These are phyloP conservation scores for Helarctos malayanus DNA, from an alignment of 2,797 vertebrate species.

Conservation along the genomic window DNA sequence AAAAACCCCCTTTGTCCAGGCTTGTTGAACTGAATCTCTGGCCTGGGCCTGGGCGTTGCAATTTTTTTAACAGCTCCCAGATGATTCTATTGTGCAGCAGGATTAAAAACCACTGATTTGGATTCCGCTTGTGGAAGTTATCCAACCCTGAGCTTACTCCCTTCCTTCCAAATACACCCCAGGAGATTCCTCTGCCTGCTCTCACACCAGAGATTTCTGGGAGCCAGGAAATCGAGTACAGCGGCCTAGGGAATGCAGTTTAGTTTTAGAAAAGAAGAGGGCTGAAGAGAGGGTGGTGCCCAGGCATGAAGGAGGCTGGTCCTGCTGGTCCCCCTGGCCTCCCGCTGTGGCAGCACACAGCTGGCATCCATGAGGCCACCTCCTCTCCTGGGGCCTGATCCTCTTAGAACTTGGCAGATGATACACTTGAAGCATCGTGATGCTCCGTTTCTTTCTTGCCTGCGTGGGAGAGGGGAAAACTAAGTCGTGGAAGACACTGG, in stretches of 20 bases:
- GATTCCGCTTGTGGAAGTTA: slow-evolving; percentile 62
- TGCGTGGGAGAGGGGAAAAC: neutral
- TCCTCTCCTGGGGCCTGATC: neutral
- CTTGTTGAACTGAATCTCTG: neutral
- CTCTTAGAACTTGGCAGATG: neutral
- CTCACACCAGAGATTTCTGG: slow-evolving; percentile 75
- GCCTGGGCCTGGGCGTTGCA: neutral
- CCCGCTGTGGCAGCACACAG: neutral
- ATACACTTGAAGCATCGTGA: neutral
- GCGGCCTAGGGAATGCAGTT: neutral
- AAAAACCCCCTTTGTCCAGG: slow-evolving; percentile 10
- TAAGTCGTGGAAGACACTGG: neutral
- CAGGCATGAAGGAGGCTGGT: neutral
- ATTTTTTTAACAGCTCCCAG: slow-evolving; percentile 71
- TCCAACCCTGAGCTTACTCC: slow-evolving; percentile 72
- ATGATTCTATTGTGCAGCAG: slow-evolving; percentile 62
- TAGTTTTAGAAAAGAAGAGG: slow-evolving; percentile 21
- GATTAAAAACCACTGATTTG: slow-evolving; percentile 51
- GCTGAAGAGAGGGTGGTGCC: neutral
- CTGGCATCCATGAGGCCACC: neutral
- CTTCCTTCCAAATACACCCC: slow-evolving; percentile 79
- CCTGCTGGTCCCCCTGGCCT: neutral
- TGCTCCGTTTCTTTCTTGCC: neutral
- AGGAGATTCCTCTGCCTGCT: slow-evolving; percentile 79
- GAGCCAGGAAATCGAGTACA: slow-evolving; percentile 64